Evolutionary conservation across 2,797 vertebrate genomes (phyloP), one percentile per base, ranked within the genome.

Genomic region (Cyclopterus lumpus): DNA sequence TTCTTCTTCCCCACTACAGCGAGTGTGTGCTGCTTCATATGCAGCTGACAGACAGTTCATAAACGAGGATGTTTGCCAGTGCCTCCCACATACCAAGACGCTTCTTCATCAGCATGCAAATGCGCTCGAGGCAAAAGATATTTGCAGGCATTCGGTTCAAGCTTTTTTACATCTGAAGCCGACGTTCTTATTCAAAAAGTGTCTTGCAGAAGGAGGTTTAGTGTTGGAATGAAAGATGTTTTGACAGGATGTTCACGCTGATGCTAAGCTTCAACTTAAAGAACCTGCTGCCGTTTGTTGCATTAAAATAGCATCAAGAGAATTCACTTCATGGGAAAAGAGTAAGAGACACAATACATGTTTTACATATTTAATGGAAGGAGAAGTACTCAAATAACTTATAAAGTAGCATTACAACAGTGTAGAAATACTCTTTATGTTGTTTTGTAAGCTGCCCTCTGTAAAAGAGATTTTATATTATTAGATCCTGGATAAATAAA

Each of bases 21-120:
- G 63, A 51, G 73, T 67, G n/a, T 48, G 67, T 67, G 63, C 83
- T 67, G 76, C 78, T 75, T 83, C 81, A 38, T 24, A 51, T 79
- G 85, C 79, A 18, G 79, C 85, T 85, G 83, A 90, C 82, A 74
- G 74, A 90, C 82, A 71, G 74, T 86, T 88, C 82, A 83, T 80
- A 79, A 84, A 84, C 66, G 86, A 85, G 87, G 86, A 89, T 66
- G 84, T 83, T 89, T 89, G 87, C 91, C 91, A 93, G 79, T 40
- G 65, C 91, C 91, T 91, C 91, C 91, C 90, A 93, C 91, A 72
- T 89, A 38, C 51, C 10, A 82, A 82, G 75, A 89, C 68, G 51
- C 30, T 82, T 77, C 87, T 89, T 91, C 44, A 87, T 90, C 86
- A 81, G 78, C 82, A 88, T 89, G 86, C 82, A 88, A 73, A 87